Base-by-base conservation (phyloP, 2,888 invertebrate genomes). In the Subacronicta megacephala region DNA sequence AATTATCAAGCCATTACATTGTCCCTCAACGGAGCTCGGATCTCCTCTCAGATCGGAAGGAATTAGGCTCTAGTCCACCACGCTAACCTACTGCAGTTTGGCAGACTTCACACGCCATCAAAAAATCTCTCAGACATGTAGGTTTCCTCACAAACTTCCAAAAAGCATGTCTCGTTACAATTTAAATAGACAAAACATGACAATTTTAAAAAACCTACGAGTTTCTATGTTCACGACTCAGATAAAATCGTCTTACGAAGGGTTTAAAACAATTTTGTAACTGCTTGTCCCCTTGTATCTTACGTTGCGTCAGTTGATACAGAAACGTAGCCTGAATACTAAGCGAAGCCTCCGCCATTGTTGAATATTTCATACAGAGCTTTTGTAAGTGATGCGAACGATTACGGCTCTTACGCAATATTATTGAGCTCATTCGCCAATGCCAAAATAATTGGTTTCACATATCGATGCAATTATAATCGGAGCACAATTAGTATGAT, bases 311-410 rank as follows among this genome's bases (percentile, higher is more conserved):
- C 84, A 88, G 72, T 67, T 78, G 82, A 80, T 80, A 80, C 69
- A 80, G 50, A 78, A 66, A 84, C 84, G 81, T 77, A 87, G 73
- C 83, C 88, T 85, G 92, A 90, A 92, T 92, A 92, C 84, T 75
- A 87, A 90, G 77, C 62, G 84, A 83, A 82, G 71, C 66, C 65
- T 74, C 77, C 62, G 74, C 77, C 73, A 77, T 78, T 82, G 82
- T 84, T 89, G 84, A 88, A 90, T 90, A 87, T 86, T 86, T 84
- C 86, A 87, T 87, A 79, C 40, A 63, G 74, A 72, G 68, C 62
- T 69, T 69, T 73, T 78, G 82, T 73, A 78, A 80, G 77, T 78
- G 78, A 78, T 67, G 67, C 78, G 76, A 71, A 69, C 51, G 36
- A 5, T 31, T 31, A 5, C 31, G n/a, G 20, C 1, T 56, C 46